These are phyloP conservation scores for Epinotia demarniana DNA, from an alignment of 2,888 invertebrate genomes.

Conservation along the genomic window DNA sequence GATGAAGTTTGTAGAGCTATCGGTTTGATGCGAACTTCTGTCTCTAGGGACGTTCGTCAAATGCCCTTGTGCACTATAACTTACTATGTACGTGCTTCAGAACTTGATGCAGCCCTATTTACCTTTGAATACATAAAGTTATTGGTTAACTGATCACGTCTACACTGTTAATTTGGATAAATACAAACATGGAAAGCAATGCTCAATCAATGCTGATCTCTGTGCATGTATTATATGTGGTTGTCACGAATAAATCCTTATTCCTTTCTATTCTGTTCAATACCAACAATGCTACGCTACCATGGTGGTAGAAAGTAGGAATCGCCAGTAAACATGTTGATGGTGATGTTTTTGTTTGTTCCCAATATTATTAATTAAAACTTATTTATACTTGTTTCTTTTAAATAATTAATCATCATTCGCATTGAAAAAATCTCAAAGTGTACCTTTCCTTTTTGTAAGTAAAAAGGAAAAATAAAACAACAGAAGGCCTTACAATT, in stretches of 20 bases:
- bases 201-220: too few relatives aligned
- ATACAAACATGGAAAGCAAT: not conserved
- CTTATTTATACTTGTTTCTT: not conserved
- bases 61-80: constrained; percentile 24
- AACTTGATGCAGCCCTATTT: not conserved
- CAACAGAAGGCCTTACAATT: constrained; percentile 22
- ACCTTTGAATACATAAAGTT: not conserved
- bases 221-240: too few relatives aligned
- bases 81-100: constrained; percentile 9
- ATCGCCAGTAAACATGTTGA: too few relatives aligned
- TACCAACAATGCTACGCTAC: too few relatives aligned
- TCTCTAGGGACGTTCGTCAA: constrained; percentile 22
- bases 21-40: constrained; percentile 27
- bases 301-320: too few relatives aligned
- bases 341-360: too few relatives aligned
- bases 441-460: not conserved
- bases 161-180: not conserved
- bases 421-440: not conserved
- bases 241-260: too few relatives aligned
- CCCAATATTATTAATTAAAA: not conserved
- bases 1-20: constrained; percentile 28
- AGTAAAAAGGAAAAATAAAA: not conserved
- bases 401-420: not conserved
- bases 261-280: too few relatives aligned
- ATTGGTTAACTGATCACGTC: not conserved